These are phyloP conservation scores for Cecropterus lyciades DNA, from an alignment of 1,140 invertebrate species.

Conservation along the genomic window DNA sequence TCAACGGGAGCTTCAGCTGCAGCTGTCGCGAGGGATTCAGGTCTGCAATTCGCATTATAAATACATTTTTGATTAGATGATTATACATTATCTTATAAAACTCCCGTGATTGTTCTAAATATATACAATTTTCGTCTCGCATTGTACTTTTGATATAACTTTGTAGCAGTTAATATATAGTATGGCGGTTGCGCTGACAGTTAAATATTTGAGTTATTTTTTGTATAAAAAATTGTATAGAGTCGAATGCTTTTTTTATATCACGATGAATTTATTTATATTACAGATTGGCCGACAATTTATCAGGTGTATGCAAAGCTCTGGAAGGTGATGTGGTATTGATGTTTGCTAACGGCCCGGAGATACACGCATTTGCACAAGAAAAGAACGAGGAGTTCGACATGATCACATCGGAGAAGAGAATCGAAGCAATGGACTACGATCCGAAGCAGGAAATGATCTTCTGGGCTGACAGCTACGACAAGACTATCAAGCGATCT, in stretches of 20 bases:
- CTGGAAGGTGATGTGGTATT: conserved; percentile 87
- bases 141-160: too few species aligned
- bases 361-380: conserved; percentile 91
- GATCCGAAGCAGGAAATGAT: conserved; percentile 92
- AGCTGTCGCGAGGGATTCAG: conserved; percentile 93
- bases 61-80: too few species aligned
- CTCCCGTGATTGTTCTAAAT: too few species aligned
- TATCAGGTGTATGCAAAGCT: conserved; percentile 93
- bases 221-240: too few species aligned
- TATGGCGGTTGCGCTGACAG: too few species aligned
- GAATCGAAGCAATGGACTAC: conserved; percentile 95
- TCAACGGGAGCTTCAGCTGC: conserved; percentile 97
- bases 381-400: conserved; percentile 89
- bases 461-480: conserved; percentile 96
- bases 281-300: conserved; percentile 86
- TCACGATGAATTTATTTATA: background rate
- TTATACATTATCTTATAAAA: too few species aligned
- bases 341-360: conserved; percentile 92
- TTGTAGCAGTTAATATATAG: too few species aligned
- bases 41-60: background rate
- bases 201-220: too few species aligned
- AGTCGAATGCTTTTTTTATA: too few species aligned
- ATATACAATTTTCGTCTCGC: too few species aligned
- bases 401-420: conserved; percentile 92
- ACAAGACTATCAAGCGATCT: conserved; percentile 95